Evolutionary conservation across 2,113 vertebrate genomes (phyloP).

Genomic region (Megaleporinus macrocephalus): DNA sequence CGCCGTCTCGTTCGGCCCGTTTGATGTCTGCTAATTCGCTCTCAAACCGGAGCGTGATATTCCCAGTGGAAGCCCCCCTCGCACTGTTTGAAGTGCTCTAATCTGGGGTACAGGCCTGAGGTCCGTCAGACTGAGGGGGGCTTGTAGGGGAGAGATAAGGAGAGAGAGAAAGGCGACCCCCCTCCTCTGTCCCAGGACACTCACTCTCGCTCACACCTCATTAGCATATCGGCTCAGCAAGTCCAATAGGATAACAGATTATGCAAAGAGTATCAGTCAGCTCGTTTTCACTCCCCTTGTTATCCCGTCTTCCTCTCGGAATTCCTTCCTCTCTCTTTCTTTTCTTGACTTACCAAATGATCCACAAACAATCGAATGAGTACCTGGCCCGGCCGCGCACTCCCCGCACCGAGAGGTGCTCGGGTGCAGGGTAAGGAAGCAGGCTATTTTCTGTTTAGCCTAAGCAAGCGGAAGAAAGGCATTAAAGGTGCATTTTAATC

Average conservation of each 20-base stretch:
- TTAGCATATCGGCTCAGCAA: slow-evolving; percentile 65
- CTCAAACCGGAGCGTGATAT: slow-evolving; percentile 72
- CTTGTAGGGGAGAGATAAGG: slow-evolving; percentile 69
- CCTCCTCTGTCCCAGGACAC: slow-evolving; percentile 28
- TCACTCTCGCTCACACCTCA: slow-evolving; percentile 29
- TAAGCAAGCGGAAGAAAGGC: slow-evolving; percentile 42
- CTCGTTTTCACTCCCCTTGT: slow-evolving; percentile 3
- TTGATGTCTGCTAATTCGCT: slow-evolving; percentile 76
- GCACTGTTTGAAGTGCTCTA: slow-evolving; percentile 67
- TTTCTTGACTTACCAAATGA: slow-evolving; percentile 41
- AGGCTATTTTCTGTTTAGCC: slow-evolving; percentile 46
- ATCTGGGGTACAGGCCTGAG: slow-evolving; percentile 49
- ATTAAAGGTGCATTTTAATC: slow-evolving; percentile 40
- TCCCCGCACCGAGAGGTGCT: background rate
- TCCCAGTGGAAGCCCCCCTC: slow-evolving; percentile 63
- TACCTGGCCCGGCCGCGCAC: background rate
- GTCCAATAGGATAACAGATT: slow-evolving; percentile 53
- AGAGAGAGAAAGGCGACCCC: background rate
- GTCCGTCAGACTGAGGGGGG: slow-evolving; percentile 52
- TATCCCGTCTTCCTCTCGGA: slow-evolving; percentile 23
- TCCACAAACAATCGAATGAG: slow-evolving; percentile 45
- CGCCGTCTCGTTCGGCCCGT: slow-evolving; percentile 51
- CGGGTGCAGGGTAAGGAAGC: slow-evolving; percentile 21
- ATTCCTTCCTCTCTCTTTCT: slow-evolving; percentile 1
- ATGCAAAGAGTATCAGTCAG: slow-evolving; percentile 42